A percentile compares a stretch with the other conserved stretches of the same genome.
Evolutionary conservation across 2,888 invertebrate genomes (phyloP).

Genomic region (Morpho helenor): DNA sequence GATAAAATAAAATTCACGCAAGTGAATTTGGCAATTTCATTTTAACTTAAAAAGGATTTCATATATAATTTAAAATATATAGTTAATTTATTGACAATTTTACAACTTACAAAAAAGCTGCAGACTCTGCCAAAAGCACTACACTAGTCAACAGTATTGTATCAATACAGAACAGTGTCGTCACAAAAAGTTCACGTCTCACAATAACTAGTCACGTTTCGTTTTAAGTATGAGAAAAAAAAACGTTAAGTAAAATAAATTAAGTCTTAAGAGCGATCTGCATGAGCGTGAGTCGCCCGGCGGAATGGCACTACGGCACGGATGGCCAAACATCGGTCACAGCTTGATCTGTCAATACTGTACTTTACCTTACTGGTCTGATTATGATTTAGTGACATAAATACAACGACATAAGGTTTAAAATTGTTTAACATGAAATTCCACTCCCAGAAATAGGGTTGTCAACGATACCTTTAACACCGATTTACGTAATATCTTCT

Average conservation of each 20-base stretch:
- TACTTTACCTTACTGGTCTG: slow-evolving; percentile 6
- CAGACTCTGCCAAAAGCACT: not conserved
- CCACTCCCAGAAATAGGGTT: slow-evolving; percentile 6
- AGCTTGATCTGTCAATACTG: slow-evolving; percentile 27
- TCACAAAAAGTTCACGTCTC: slow-evolving; percentile 10
- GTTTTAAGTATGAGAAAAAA: slow-evolving; percentile 1
- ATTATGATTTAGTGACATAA: not conserved
- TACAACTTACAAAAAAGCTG: slow-evolving; percentile 8
- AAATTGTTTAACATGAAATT: not conserved
- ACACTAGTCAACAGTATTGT: slow-evolving; percentile 8
- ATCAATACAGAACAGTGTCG: slow-evolving; percentile 3
- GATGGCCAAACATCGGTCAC: slow-evolving; percentile 47
- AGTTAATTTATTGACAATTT: too few species aligned
- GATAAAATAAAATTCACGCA: too few species aligned
- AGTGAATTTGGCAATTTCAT: too few species aligned
- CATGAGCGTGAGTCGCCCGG: slow-evolving; percentile 33
- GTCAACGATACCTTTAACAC: not conserved
- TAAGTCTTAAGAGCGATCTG: slow-evolving; percentile 16
- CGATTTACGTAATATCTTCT: too few species aligned
- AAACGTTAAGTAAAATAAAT: not conserved
- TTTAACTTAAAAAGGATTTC: too few species aligned
- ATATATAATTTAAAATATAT: not conserved
- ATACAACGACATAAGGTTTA: not conserved
- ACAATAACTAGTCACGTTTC: slow-evolving; percentile 6
- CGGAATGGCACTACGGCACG: slow-evolving; percentile 53